Percentiles rank a stretch among this genome's conserved stretches.
phyloP scores from a whole-genome alignment of 2,113 vertebrate species.

The Lepisosteus oculatus region DNA sequence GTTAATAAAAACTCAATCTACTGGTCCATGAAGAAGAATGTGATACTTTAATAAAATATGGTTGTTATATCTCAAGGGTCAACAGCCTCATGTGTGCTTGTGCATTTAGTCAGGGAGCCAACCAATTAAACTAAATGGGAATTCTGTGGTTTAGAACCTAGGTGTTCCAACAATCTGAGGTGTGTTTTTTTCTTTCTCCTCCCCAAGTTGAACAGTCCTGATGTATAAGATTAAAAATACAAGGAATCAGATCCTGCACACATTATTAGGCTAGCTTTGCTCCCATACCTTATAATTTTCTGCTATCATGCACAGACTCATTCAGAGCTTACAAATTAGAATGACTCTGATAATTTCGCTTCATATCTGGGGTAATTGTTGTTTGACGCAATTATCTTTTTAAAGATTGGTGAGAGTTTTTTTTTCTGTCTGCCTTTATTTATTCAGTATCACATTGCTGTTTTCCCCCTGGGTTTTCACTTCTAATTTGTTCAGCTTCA shows the following conservation, averaged over 20 bases:
- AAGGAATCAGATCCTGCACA: constrained; percentile 51
- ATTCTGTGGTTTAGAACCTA: constrained; percentile 6
- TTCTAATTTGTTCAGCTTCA: constrained; percentile 1
- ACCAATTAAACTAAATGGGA: constrained; percentile 1
- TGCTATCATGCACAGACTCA: constrained; percentile 71
- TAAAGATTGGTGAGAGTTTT: constrained; percentile 17
- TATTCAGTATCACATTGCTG: not conserved
- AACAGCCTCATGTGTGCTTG: constrained; percentile 5
- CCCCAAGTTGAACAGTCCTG: constrained; percentile 46
- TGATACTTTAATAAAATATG: constrained; percentile 9
- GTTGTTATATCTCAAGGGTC: constrained; percentile 3
- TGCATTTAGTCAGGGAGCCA: constrained; percentile 5
- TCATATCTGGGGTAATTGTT: constrained; percentile 71
- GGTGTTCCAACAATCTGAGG: not conserved
- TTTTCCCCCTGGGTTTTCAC: constrained; percentile 1
- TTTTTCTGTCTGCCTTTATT: not conserved
- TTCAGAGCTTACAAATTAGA: constrained; percentile 77
- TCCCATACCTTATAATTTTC: constrained; percentile 73
- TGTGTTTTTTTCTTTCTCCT: not conserved
- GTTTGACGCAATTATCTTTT: constrained; percentile 71
- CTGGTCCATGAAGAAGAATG: constrained; percentile 2
- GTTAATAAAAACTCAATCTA: constrained; percentile 12
- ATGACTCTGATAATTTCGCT: constrained; percentile 77
- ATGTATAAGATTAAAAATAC: constrained; percentile 34
- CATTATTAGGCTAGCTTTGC: constrained; percentile 63